Base-by-base conservation (phyloP, 2,113 vertebrate species). In the Dicerorhinus sumatrensis region DNA sequence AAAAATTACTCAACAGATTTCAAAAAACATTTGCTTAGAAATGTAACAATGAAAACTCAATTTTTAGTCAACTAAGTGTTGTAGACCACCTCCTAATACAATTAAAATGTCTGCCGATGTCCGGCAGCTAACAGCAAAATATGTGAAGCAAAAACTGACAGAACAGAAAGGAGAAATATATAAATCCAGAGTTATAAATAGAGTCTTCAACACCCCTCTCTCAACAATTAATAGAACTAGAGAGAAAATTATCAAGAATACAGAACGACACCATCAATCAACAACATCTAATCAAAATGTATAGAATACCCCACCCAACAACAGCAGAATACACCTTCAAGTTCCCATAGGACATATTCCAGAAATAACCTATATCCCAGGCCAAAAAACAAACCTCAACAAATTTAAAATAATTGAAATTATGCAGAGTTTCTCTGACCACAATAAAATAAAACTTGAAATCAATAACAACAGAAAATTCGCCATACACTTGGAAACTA, bases 401-500 rank as follows among this genome's bases (percentile, higher is more conserved):
- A 80, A 94, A 96, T 73, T 81, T 70, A 51, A 90, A 93, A 90
- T 17, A 77, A 70, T 16, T 90, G 10, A 60, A 84, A 96, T 87
- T 76, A 82, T 73, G 81, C 29, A 89, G n/a, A 58, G 17, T 72
- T 86, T 92, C 20, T 81, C 60, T 58, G 39, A 58, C 33, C 67
- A 17, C 58, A 94, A 42, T 85, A 23, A 90, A 67, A 81, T 86
- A 11, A 86, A 29, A 39, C 31, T 95, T 93, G 65, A 46, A 92
- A 94, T 87, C 46, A 82, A n/a, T 82, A 92, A 86, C 46, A 77
- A 69, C 27, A 93, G 33, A 79, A 94, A 94, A 73, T 21, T 93
- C 54, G 67, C 60, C 31, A 54, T 69, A 84, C 7, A 82, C 76
- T 87, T 94, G n/a, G 56, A 95, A 95, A 92, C 36, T 58, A 62